These are phyloP conservation scores for Romanomermis culicivorax DNA, from an alignment of 2,888 invertebrate genomes.

Conservation along the genomic window DNA sequence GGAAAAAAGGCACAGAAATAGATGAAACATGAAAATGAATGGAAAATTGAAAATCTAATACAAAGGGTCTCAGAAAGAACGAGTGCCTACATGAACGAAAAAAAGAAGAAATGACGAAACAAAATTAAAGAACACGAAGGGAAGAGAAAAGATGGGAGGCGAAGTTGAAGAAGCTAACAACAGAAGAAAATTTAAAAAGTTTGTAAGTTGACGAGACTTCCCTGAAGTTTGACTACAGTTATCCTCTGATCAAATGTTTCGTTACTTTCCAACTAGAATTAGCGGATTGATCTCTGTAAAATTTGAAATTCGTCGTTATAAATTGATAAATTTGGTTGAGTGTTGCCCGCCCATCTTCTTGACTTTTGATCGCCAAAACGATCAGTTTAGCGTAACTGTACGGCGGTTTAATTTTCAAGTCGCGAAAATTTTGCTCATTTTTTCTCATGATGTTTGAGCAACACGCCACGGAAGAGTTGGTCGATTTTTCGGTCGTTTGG, in stretches of 20 bases:
- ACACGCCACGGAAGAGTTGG: neutral
- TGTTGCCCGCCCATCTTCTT: constrained; percentile 47
- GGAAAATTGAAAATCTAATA: no score
- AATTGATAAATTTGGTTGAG: constrained; percentile 50
- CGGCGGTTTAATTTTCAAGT: constrained; percentile 28
- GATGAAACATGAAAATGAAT: no score
- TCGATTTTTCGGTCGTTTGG: neutral
- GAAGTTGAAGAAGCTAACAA: no score
- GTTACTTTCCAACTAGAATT: constrained; percentile 46
- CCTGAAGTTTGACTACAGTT: neutral
- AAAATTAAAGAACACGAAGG: no score
- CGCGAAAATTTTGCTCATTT: neutral
- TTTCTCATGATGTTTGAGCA: neutral
- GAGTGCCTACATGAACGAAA: no score
- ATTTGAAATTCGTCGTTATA: constrained; percentile 49
- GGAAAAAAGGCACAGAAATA: no score
- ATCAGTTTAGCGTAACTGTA: constrained; percentile 49
- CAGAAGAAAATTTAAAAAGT: neutral
- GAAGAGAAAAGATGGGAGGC: no score
- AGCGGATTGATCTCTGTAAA: constrained; percentile 44
- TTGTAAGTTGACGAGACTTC: neutral
- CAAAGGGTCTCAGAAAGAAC: no score
- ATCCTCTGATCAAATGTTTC: neutral
- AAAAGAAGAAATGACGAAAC: no score
- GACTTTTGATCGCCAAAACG: constrained; percentile 44